A percentile compares a stretch with the other conserved stretches of the same genome.
Evolutionary conservation across 2,797 vertebrate species (phyloP).

Genomic region (Philypnodon macrostomus): DNA sequence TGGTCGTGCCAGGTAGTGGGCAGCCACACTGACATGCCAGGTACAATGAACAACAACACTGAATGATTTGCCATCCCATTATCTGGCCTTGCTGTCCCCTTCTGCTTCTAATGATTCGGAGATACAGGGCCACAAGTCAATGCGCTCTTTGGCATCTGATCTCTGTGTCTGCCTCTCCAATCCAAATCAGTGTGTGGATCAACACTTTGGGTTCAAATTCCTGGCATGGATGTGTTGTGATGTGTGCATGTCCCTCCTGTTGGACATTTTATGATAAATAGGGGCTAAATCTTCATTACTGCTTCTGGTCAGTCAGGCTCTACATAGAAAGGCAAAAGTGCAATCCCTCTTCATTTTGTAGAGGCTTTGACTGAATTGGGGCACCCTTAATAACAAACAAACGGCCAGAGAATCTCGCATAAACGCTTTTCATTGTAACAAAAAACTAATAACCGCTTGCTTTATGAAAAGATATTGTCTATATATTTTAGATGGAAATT

Average conservation of each 20-base stretch:
- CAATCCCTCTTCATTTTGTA: conserved; percentile 68
- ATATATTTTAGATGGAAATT: too few species aligned
- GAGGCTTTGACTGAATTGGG: conserved; percentile 59
- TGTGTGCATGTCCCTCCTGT: conserved; percentile 21
- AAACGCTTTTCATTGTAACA: too few species aligned
- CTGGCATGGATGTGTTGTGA: too few species aligned
- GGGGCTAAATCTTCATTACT: conserved; percentile 80
- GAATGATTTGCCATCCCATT: conserved; percentile 58
- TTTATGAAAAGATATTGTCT: too few species aligned
- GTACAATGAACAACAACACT: conserved; percentile 60
- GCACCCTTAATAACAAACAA: conserved; percentile 51
- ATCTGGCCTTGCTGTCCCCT: conserved; percentile 50
- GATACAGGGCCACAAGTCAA: conserved; percentile 33
- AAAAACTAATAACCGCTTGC: too few species aligned
- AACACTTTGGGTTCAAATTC: conserved; percentile 9
- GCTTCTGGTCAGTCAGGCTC: conserved; percentile 69
- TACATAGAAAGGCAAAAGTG: conserved; percentile 61
- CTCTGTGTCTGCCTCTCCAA: conserved; percentile 25
- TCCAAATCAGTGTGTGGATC: conserved; percentile 12
- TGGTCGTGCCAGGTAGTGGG: conserved; percentile 31
- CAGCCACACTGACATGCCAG: conserved; percentile 33
- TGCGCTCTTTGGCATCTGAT: conserved; percentile 31
- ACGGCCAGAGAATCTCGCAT: background rate
- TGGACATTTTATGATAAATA: conserved; percentile 70
- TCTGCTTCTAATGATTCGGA: conserved; percentile 62